Conservation (phyloP, 2,888 invertebrate genomes). For the Synergus itoensis region DNA sequence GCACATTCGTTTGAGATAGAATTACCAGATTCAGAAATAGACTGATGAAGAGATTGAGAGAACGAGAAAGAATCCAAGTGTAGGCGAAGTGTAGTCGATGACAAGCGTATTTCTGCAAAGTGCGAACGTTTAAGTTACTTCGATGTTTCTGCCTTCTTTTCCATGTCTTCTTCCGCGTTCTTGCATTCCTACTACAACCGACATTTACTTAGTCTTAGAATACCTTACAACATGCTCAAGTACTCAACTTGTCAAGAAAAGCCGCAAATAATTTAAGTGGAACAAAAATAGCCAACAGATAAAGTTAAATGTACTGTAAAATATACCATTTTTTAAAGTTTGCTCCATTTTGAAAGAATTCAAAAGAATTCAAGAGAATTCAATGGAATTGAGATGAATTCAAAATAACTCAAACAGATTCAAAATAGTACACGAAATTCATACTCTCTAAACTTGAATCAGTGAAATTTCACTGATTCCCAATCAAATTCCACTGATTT, state of each 20-base stretch:
- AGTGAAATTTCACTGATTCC: no score
- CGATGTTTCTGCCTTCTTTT: conserved; percentile 33
- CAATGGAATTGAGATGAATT: neutral
- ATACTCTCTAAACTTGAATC: no score
- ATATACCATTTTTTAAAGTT: neutral
- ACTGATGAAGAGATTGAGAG: conserved; percentile 36
- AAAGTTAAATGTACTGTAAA: neutral
- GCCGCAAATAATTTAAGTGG: neutral
- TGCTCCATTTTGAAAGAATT: no score
- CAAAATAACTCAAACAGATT: neutral
- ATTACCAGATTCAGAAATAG: conserved; percentile 16
- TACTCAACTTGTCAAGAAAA: neutral
- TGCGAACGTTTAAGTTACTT: conserved; percentile 29
- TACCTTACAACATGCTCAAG: conserved; percentile 8
- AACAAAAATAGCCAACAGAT: neutral
- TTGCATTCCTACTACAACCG: neutral
- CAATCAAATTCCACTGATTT: no score
- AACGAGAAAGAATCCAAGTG: conserved; percentile 42
- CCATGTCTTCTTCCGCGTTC: conserved; percentile 27
- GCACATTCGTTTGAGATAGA: neutral
- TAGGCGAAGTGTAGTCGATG: conserved; percentile 26
- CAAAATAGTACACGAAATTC: no score
- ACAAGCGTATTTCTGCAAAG: conserved; percentile 26
- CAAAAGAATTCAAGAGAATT: no score
- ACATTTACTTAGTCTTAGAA: conserved; percentile 3